phyloP scores from a whole-genome alignment of 2,888 invertebrate species.

The Orthonevra nobilis region DNA sequence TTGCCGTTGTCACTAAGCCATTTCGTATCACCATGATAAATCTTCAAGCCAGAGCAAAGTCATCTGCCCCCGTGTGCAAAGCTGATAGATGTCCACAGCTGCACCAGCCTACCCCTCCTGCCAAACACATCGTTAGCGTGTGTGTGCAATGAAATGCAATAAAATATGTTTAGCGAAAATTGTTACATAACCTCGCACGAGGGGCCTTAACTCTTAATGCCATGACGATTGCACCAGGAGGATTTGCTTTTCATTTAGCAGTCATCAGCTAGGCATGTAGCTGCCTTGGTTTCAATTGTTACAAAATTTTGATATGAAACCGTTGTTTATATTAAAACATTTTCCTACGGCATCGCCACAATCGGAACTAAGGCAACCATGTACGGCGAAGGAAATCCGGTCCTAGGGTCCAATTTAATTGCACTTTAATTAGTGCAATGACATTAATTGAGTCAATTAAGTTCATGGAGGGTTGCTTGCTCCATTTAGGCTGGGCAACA shows the following conservation, averaged over 20 bases:
- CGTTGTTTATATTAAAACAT: too few species aligned
- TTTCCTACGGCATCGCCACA: too few species aligned
- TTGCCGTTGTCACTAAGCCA: conserved; percentile 17
- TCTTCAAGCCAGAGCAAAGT: conserved; percentile 32
- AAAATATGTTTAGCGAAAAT: conserved; percentile 55
- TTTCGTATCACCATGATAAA: conserved; percentile 51
- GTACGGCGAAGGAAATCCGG: conserved; percentile 13
- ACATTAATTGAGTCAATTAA: too few species aligned
- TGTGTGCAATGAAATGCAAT: conserved; percentile 44
- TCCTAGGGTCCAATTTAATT: too few species aligned
- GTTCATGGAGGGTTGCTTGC: too few species aligned
- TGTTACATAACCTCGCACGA: conserved; percentile 48
- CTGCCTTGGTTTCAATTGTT: too few species aligned
- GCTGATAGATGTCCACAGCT: conserved; percentile 1
- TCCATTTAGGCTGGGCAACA: conserved; percentile 58
- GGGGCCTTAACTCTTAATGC: conserved; percentile 53
- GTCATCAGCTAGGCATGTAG: background rate
- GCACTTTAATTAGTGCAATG: too few species aligned
- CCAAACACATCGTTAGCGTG: too few species aligned
- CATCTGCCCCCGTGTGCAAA: conserved; percentile 6
- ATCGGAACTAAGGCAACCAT: conserved; percentile 14
- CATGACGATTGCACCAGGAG: conserved; percentile 65
- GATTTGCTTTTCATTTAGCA: conserved; percentile 66
- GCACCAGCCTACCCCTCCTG: conserved; percentile 2
- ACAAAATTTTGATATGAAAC: conserved; percentile 24